Evolutionary conservation across 2,113 vertebrate species (phyloP).

Genomic region (Upupa epops): DNA sequence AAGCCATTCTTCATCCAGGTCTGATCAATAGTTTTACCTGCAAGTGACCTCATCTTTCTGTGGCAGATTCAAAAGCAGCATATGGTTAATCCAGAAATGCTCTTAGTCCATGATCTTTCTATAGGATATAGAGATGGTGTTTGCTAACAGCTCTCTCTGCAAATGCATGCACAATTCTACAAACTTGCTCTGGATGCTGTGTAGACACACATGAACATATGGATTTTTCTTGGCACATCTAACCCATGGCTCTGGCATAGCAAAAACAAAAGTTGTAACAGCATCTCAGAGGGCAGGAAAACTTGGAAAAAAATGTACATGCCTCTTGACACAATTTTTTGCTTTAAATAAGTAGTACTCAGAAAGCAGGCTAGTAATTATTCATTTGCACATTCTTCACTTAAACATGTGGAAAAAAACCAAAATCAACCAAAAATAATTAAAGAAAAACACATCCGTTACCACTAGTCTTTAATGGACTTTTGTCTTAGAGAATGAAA

Average conservation of each 20-base stretch:
- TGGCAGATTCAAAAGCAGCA: neutral
- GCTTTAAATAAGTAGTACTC: neutral
- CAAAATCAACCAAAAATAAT: neutral
- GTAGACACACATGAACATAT: neutral
- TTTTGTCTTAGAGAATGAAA: neutral
- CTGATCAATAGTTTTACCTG: neutral
- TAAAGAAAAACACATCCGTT: neutral
- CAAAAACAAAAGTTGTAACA: neutral
- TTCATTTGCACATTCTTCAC: neutral
- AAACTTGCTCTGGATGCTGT: neutral
- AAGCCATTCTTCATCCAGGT: neutral
- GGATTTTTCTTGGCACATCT: slow-evolving; percentile 11
- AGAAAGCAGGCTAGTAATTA: neutral
- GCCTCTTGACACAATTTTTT: neutral
- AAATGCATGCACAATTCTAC: neutral
- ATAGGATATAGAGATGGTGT: neutral
- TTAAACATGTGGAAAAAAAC: neutral
- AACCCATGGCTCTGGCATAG: neutral
- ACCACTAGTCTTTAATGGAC: neutral
- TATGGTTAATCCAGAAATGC: neutral
- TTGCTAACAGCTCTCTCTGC: neutral
- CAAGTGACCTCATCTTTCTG: neutral
- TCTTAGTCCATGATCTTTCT: neutral
- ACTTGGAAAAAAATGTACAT: neutral
- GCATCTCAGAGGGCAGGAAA: neutral